A percentile compares a stretch with the other conserved stretches of the same genome.
These are phyloP conservation scores for Cenopis cana DNA, from an alignment of 2,888 invertebrate species.

Conservation along the genomic window DNA sequence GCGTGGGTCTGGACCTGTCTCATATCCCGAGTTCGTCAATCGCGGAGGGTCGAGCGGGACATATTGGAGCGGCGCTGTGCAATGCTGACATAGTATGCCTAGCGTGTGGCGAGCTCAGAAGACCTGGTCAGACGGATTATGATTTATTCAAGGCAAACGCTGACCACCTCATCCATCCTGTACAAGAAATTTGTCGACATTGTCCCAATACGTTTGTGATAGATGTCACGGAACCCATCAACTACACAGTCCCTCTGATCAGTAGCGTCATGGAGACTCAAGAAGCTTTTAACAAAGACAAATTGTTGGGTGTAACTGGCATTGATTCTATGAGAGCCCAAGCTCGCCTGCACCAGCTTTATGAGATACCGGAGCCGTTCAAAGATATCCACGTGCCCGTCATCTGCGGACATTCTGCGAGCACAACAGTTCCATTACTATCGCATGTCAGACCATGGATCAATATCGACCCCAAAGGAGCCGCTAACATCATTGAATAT, in stretches of 20 bases:
- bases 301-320: conserved; percentile 31
- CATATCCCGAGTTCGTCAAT: conserved; percentile 29
- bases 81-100: conserved; percentile 31
- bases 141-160: conserved; percentile 32
- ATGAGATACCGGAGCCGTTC: conserved; percentile 1
- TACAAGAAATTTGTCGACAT: conserved; percentile 27
- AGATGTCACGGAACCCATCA: conserved; percentile 34
- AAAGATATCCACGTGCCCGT: conserved; percentile 28
- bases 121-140: conserved; percentile 41
- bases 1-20: conserved; percentile 34
- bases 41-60: conserved; percentile 26
- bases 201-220: conserved; percentile 30
- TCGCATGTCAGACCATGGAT: conserved; percentile 37
- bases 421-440: conserved; percentile 30
- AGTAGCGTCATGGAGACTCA: conserved; percentile 20
- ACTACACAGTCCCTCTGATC: conserved; percentile 31
- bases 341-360: conserved; percentile 26
- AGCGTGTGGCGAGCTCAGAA: conserved; percentile 27
- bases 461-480: conserved; percentile 26
- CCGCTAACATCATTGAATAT: conserved; percentile 27
- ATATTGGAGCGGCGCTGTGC: conserved; percentile 16
- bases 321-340: conserved; percentile 33
- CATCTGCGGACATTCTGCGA: conserved; percentile 35
- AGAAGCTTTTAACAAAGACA: conserved; percentile 15
- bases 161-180: conserved; percentile 11